Base-by-base conservation (phyloP, 2,797 vertebrate genomes). In the Gadopsis bispinosus region DNA sequence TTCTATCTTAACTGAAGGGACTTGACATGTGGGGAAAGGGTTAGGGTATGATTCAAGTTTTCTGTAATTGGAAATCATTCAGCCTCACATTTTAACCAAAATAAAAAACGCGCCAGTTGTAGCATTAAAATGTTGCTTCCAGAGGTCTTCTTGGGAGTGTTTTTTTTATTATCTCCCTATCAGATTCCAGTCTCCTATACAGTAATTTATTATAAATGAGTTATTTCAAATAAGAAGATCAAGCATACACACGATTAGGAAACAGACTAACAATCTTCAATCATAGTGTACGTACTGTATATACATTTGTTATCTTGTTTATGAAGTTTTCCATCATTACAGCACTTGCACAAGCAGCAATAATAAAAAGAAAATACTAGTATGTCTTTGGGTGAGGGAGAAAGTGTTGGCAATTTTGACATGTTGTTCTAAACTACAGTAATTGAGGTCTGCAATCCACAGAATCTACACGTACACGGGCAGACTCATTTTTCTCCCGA, bases 1-100 rank as follows among this genome's bases (percentile, higher is more conserved):
- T 83, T 93, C 88, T 90, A 93, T 95, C 94, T 94, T 75, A 31
- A 82, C 87, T 86, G 54, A 87, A 87, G 88, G 84, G 80, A 73
- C 88, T 93, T 92, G 92, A 93, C 87, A 66, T 92, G 91, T 83
- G 73, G 84, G 85, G 81, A 86, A 86, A 88, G 79, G 83, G 81
- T 77, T 79, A 19, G 76, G 79, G 66, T 69, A 76, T 64, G 87
- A 90, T 87, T 82, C 79, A 61, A 81, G 74, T 86, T 84, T 67
- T 73, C 77, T 77, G 87, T 88, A 86, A 83, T 84, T 90, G 83
- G 87, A 92, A 84, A 85, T 86, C 83, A 79, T 80, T 85, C 79
- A 74, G 77, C 43, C 47, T 86, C 62, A 43, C 62, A 43, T 87
- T 91, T 86, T 45, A 87, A 87, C 70, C 48, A 54, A 77, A 90